A percentile compares a stretch with the other conserved stretches of the same genome.
These are phyloP conservation scores for Vireo griseus DNA, from an alignment of 2,797 vertebrate species.

Conservation along the genomic window DNA sequence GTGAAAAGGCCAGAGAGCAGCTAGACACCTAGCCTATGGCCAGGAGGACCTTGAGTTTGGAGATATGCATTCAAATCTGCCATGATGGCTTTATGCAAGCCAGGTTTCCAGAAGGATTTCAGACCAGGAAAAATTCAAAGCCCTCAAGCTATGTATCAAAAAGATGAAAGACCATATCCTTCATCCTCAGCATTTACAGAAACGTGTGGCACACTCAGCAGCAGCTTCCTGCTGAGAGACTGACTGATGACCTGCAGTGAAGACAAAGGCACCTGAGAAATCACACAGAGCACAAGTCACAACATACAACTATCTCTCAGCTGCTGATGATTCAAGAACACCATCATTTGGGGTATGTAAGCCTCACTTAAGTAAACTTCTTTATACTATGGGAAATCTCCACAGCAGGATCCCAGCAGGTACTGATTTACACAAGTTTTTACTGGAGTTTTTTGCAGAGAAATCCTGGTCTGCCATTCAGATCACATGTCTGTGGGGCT, in stretches of 20 bases:
- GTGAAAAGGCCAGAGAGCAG: not conserved
- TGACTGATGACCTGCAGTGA: not conserved
- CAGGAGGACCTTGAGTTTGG: not conserved
- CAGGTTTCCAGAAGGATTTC: not conserved
- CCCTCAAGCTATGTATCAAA: not conserved
- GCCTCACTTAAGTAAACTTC: not conserved
- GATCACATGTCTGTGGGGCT: not conserved
- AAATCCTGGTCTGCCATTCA: not conserved
- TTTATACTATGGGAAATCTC: not conserved
- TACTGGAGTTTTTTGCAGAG: not conserved
- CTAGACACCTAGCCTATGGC: not conserved
- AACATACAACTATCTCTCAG: not conserved
- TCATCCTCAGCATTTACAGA: not conserved
- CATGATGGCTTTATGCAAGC: fast-evolving
- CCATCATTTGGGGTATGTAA: not conserved
- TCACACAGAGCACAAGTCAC: not conserved
- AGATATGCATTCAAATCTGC: not conserved
- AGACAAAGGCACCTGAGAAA: not conserved
- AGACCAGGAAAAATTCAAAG: not conserved
- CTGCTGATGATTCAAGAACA: not conserved
- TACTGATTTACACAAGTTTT: not conserved
- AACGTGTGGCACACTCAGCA: not conserved
- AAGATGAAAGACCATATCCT: not conserved
- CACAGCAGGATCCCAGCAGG: not conserved
- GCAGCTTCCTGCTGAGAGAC: not conserved